Percentiles rank a stretch among this genome's conserved stretches.
phyloP scores from a whole-genome alignment of 2,888 invertebrate genomes.

The Gerris lacustris region DNA sequence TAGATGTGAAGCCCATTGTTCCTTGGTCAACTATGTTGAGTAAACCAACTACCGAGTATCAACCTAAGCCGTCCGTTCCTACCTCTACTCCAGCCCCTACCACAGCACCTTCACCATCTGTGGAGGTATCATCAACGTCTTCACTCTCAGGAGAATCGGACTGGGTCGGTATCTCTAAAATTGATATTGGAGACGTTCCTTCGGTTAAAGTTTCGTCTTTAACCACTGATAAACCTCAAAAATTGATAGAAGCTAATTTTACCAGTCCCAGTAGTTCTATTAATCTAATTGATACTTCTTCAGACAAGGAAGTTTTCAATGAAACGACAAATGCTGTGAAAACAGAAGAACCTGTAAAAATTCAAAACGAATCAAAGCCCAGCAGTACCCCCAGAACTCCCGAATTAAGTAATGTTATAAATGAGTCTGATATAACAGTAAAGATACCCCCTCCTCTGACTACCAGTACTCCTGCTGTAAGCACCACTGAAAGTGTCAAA shows the following conservation, averaged over 20 bases:
- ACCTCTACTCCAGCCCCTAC: too few species aligned
- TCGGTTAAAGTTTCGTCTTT: not conserved
- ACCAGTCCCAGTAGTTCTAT: not conserved
- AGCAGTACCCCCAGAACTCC: too few species aligned
- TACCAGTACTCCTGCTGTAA: not conserved
- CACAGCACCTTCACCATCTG: too few species aligned
- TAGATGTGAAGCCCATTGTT: slow-evolving; percentile 20
- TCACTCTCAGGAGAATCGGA: not conserved
- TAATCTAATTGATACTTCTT: slow-evolving; percentile 1
- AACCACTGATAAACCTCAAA: not conserved
- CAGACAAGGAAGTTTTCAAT: not conserved
- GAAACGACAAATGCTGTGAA: not conserved
- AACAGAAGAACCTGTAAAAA: not conserved
- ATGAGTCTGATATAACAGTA: not conserved
- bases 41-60: slow-evolving; percentile 14
- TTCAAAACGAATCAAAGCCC: not conserved
- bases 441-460: not conserved
- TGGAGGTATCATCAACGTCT: not conserved
- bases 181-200: not conserved
- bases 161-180: not conserved
- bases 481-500: not conserved
- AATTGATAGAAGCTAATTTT: not conserved
- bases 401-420: not conserved
- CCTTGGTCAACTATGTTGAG: slow-evolving; percentile 23
- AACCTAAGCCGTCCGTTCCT: not conserved